Base-by-base conservation (phyloP, 2,888 invertebrate species). In the Halictus ligatus region DNA sequence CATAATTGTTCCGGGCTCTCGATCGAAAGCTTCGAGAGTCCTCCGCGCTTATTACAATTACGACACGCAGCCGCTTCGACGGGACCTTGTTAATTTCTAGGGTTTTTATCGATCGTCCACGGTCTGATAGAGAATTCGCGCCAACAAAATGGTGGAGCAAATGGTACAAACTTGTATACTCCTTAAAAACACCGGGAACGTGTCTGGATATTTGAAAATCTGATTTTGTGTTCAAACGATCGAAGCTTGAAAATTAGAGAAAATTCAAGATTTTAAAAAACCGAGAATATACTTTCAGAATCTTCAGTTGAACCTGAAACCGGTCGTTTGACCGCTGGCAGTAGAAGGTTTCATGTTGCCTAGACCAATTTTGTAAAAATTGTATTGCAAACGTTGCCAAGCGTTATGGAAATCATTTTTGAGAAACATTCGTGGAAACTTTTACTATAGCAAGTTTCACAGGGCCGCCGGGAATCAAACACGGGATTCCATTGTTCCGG, bases 1-100 rank as follows among this genome's bases (percentile, higher is more conserved):
- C 69, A 69, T 69, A 69, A 69, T 69, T 69, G 40, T 43, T 40
- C 69, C 69, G 40, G n/a, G 43, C 69, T 40, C 69, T 69, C n/a
- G 69, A 69, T 69, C 69, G 40, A 69, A 40, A 13, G 43, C 40
- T 12, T 40, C 43, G 69, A 40, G 69, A 3, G n/a, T 21, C 21
- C 69, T 69, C 40, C 69, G 12, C 12, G 43, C 12, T 40, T 35
- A 43, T 43, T 43, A 69, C n/a, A 69, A 69, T 69, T 43, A 69
- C 21, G 12, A n/a, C 43, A 69, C n/a, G 43, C 64, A n/a, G 29
- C 29, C 67, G 35, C 18, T 69, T 69, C n/a, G 40, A 1, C 43
- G 43, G n/a, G 69, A 40, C 43, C 69, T 69, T 43, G 12, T 43
- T 43, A 43, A 69, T 69, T 43, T 69, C 69, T 43, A 69, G 43